Evolutionary conservation across 23 tunicate species (phyloP).

Genomic region (Oikopleura dioica): DNA sequence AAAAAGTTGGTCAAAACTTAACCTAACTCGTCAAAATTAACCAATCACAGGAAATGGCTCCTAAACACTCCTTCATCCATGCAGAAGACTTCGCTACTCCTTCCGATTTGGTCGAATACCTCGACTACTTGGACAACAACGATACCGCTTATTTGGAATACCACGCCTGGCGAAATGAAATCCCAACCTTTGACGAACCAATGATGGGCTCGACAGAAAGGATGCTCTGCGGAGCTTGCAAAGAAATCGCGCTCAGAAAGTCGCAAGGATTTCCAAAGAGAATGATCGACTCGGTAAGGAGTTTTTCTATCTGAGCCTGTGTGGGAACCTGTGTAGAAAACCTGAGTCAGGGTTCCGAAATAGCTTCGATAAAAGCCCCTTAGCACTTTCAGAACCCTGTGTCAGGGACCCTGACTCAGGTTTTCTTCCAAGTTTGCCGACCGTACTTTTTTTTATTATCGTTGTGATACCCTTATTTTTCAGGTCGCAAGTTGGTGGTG

Average conservation of each 20-base stretch:
- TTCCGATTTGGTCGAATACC: conserved; percentile 19
- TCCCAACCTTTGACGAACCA: background rate
- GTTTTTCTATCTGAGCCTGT: too few relatives aligned
- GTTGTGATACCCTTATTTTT: background rate
- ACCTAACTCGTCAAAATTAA: too few relatives aligned
- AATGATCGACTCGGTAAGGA: conserved; percentile 7
- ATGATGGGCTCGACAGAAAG: conserved; percentile 1
- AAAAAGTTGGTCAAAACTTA: too few relatives aligned
- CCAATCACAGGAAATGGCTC: conserved; percentile 22
- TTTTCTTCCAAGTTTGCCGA: too few relatives aligned
- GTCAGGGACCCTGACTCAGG: too few relatives aligned
- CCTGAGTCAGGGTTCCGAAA: too few relatives aligned
- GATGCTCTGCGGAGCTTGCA: conserved; percentile 9
- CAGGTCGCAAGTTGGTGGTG: background rate
- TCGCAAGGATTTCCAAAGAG: background rate
- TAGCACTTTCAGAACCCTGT: too few relatives aligned
- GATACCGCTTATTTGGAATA: conserved; percentile 11
- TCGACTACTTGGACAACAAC: conserved; percentile 10
- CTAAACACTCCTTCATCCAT: conserved; percentile 20
- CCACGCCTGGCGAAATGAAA: background rate
- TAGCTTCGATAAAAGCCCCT: too few relatives aligned
- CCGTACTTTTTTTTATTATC: too few relatives aligned
- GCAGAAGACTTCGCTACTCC: conserved; percentile 24
- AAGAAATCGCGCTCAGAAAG: background rate
- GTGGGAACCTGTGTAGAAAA: too few relatives aligned